These are phyloP conservation scores for Elgaria multicarinata DNA, from an alignment of 2,113 vertebrate species.

Conservation along the genomic window DNA sequence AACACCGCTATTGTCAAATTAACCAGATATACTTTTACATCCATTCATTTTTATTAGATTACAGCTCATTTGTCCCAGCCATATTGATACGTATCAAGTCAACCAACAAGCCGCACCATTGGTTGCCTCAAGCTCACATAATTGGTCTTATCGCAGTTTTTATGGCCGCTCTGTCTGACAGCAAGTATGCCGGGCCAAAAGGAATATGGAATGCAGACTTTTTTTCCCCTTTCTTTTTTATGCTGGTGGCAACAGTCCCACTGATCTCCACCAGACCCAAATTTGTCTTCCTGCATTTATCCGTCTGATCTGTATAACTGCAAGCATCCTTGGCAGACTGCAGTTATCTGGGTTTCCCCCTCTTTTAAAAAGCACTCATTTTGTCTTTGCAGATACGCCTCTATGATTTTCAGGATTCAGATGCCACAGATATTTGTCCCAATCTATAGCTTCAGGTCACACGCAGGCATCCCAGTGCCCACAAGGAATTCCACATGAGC, in stretches of 20 bases:
- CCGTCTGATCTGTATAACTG: conserved; percentile 23
- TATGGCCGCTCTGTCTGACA: conserved; percentile 15
- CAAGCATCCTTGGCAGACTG: conserved; percentile 28
- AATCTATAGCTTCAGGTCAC: neutral
- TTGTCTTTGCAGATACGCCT: conserved; percentile 26
- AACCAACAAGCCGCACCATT: conserved; percentile 26
- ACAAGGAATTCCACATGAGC: neutral
- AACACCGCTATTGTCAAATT: conserved; percentile 42
- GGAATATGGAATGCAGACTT: conserved; percentile 12
- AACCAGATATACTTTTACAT: conserved; percentile 55
- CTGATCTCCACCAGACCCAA: conserved; percentile 12
- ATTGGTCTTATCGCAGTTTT: conserved; percentile 32
- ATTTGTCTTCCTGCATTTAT: conserved; percentile 26
- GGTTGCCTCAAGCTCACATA: conserved; percentile 28
- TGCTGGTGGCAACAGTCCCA: conserved; percentile 6
- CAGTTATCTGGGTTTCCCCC: conserved; percentile 19
- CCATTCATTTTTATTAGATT: conserved; percentile 54
- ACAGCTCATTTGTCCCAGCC: conserved; percentile 27
- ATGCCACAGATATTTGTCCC: neutral
- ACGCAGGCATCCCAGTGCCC: neutral
- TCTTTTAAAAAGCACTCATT: conserved; percentile 18
- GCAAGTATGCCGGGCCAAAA: conserved; percentile 13
- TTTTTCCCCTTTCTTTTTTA: conserved; percentile 20
- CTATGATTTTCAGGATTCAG: conserved; percentile 36
- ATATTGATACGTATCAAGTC: conserved; percentile 48